Evolutionary conservation across 2,888 invertebrate species (phyloP).

Genomic region (Gisinianus flammeolus): DNA sequence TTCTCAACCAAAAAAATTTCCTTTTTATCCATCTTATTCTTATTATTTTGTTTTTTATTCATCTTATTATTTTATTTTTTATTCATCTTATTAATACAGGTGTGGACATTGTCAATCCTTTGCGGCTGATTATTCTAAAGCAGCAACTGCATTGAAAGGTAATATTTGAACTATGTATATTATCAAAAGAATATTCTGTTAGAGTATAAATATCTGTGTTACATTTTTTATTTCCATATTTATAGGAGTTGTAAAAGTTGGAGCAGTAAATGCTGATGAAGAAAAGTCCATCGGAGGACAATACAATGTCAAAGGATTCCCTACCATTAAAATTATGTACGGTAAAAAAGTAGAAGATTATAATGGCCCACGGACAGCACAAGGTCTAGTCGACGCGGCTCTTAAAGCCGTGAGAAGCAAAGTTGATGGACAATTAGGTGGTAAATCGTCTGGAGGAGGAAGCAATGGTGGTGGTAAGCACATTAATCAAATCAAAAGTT

Average conservation of each 20-base stretch:
- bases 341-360: conserved; percentile 85
- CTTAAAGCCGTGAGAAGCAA: conserved; percentile 78
- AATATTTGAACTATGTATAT: conserved; percentile 1
- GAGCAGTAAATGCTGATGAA: conserved; percentile 90
- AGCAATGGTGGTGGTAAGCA: conserved; percentile 38
- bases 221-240: neutral
- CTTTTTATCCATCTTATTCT: conserved; percentile 41
- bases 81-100: conserved; percentile 64
- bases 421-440: conserved; percentile 73
- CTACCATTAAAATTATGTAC: conserved; percentile 94
- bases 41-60: too few species aligned
- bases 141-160: conserved; percentile 89
- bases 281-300: conserved; percentile 80
- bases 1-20: conserved; percentile 78
- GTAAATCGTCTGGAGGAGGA: conserved; percentile 61
- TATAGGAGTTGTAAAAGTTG: conserved; percentile 87
- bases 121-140: conserved; percentile 91
- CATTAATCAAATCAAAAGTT: neutral
- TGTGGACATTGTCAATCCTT: conserved; percentile 74
- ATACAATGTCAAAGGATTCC: conserved; percentile 88
- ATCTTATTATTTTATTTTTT: too few species aligned
- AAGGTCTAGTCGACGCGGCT: conserved; percentile 82
- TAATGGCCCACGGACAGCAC: conserved; percentile 83
- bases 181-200: neutral
- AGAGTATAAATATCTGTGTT: neutral